Conservation (phyloP, 2,888 invertebrate genomes). For the Acanthosepion pharaonis region DNA sequence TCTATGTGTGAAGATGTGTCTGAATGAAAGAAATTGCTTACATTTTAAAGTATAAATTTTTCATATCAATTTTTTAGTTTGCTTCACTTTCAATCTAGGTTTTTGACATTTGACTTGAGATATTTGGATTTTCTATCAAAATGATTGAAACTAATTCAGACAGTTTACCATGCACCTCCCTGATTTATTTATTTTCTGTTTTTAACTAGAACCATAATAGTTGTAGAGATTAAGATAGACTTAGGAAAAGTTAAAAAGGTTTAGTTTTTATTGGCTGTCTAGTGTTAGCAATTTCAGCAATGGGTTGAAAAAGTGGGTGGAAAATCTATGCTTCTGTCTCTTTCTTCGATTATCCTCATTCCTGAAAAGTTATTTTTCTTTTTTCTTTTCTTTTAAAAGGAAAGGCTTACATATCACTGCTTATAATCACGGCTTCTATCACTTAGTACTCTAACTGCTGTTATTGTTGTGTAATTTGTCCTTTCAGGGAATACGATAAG, state of each 20-base stretch:
- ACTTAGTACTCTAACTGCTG: background rate
- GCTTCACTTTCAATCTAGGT: background rate
- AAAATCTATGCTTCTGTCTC: background rate
- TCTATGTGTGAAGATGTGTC: too few relatives aligned
- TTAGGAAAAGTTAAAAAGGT: background rate
- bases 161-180: background rate
- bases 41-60: too few relatives aligned
- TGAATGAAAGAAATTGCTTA: too few relatives aligned
- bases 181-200: background rate
- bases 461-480: conserved; percentile 37
- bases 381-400: background rate
- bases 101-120: background rate
- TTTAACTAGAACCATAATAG: too few relatives aligned
- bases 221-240: background rate
- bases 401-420: background rate
- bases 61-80: too few relatives aligned
- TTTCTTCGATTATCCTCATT: background rate
- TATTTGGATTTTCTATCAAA: background rate
- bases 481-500: conserved; percentile 56
- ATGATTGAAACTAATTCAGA: background rate
- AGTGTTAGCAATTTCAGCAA: background rate
- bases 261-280: background rate
- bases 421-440: background rate
- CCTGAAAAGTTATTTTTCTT: background rate
- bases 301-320: background rate